Percentiles rank a stretch among this genome's conserved stretches.
phyloP scores from a whole-genome alignment of 1,140 invertebrate species.

The Trichoplusia ni region DNA sequence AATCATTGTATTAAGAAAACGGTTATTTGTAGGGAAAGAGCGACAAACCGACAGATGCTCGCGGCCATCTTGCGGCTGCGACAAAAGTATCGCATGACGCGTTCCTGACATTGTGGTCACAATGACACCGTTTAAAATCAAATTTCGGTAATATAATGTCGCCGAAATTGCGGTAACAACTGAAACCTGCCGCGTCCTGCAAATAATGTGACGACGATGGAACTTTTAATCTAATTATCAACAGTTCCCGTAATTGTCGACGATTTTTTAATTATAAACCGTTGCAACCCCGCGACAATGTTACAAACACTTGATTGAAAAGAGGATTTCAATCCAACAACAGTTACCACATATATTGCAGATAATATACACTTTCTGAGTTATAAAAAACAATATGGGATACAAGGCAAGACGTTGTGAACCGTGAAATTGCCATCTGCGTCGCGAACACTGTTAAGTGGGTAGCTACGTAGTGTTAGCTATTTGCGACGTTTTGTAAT shows the following conservation, averaged over 20 bases:
- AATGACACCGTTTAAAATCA: constrained; percentile 75
- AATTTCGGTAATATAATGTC: constrained; percentile 58
- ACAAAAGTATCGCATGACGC: constrained; percentile 54
- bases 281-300: constrained; percentile 1
- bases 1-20: constrained; percentile 71
- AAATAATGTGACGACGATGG: constrained; percentile 39
- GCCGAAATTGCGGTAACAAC: constrained; percentile 51
- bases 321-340: not conserved
- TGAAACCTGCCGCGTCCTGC: constrained; percentile 46
- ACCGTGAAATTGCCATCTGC: constrained; percentile 56
- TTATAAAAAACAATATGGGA: constrained; percentile 48
- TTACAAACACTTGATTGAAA: not conserved
- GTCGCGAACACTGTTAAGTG: constrained; percentile 46
- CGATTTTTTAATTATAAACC: constrained; percentile 35
- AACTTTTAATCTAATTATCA: constrained; percentile 33
- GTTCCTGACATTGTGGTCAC: constrained; percentile 72
- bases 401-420: constrained; percentile 41
- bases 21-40: constrained; percentile 70
- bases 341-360: not conserved
- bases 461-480: constrained; percentile 39
- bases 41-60: constrained; percentile 79
- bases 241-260: constrained; percentile 19
- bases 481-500: constrained; percentile 28
- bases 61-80: constrained; percentile 71
- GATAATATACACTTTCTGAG: constrained; percentile 29